A percentile compares a stretch with the other conserved stretches of the same genome.
Evolutionary conservation across 1,140 invertebrate species (phyloP).

Genomic region (Drosophila setifemur): DNA sequence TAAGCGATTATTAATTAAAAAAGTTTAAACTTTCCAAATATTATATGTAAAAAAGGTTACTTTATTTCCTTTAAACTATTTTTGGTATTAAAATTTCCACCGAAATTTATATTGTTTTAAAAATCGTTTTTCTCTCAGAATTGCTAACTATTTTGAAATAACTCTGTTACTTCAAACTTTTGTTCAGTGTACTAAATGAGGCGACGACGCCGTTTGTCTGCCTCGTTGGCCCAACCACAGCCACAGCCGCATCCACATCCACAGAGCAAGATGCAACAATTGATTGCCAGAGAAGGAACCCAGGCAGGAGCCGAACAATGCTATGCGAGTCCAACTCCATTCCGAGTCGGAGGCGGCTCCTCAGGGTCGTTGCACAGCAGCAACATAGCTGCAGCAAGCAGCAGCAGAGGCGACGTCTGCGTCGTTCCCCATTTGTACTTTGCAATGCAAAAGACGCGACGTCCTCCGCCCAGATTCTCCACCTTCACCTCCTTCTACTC

Average conservation of each 20-base stretch:
- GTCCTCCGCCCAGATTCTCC: constrained; percentile 32
- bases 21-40: too few species aligned
- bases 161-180: too few species aligned
- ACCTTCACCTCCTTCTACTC: background rate
- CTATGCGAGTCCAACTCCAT: constrained; percentile 22
- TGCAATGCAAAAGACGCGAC: constrained; percentile 71
- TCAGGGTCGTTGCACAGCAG: constrained; percentile 72
- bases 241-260: background rate
- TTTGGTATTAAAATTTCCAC: too few species aligned
- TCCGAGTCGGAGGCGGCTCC: constrained; percentile 30
- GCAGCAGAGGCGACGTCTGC: constrained; percentile 7
- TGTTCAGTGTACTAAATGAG: constrained; percentile 15
- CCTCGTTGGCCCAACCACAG: constrained; percentile 22
- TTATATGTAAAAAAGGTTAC: too few species aligned
- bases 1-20: too few species aligned
- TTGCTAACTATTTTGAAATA: too few species aligned
- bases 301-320: constrained; percentile 41
- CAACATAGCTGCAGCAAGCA: background rate
- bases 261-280: constrained; percentile 62
- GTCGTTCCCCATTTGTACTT: constrained; percentile 66
- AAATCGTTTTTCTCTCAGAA: too few species aligned
- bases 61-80: too few species aligned
- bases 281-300: constrained; percentile 49
- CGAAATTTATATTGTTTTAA: too few species aligned
- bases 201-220: constrained; percentile 48